Percentiles rank a stretch among this genome's conserved stretches.
Conservation (phyloP, 2,113 vertebrate species). For the Malurus melanocephalus region DNA sequence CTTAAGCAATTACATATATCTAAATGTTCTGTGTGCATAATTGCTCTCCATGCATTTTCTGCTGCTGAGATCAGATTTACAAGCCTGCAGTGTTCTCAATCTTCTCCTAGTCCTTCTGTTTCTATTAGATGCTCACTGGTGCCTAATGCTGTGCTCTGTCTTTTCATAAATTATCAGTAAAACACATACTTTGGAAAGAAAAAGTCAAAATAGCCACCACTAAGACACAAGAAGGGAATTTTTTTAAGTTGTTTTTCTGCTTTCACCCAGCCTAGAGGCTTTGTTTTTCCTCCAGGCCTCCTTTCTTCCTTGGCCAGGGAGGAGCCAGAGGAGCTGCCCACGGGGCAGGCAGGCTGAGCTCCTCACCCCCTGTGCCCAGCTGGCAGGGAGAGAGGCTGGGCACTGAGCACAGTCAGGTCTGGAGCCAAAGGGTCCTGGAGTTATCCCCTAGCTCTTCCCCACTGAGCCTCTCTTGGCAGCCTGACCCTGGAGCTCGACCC, state of each 20-base stretch:
- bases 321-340: background rate
- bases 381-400: accelerated
- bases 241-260: background rate
- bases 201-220: background rate
- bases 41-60: conserved; percentile 42
- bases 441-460: background rate
- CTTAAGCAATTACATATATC: conserved; percentile 51
- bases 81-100: conserved; percentile 3
- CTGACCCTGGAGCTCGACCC: background rate
- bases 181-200: background rate
- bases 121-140: background rate
- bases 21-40: conserved; percentile 42
- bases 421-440: no score
- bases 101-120: background rate
- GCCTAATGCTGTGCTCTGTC: background rate
- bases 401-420: background rate
- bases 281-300: background rate
- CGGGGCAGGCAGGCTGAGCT: accelerated
- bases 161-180: background rate
- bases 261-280: background rate
- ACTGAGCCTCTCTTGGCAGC: background rate
- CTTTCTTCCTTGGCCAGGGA: background rate
- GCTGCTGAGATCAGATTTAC: background rate
- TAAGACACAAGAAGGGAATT: background rate
- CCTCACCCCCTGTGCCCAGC: background rate